phyloP scores from a whole-genome alignment of 2,888 invertebrate genomes.

The Chirona hameri region DNA sequence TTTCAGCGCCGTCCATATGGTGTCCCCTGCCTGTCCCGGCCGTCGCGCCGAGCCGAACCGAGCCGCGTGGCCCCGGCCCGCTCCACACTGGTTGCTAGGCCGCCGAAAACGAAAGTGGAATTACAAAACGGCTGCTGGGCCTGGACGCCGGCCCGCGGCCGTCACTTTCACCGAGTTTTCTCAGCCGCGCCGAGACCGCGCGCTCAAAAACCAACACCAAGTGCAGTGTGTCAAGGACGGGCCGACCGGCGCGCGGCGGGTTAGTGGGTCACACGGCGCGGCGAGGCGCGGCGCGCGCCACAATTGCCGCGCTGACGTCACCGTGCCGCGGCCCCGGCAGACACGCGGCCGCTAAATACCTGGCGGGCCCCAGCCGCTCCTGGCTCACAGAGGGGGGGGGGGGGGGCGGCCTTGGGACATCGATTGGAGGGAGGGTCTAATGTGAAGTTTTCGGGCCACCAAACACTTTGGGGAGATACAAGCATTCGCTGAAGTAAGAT shows the following conservation, averaged over 20 bases:
- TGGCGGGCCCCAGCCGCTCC: too few species aligned
- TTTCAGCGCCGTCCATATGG: too few species aligned
- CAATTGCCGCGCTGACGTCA: slow-evolving; percentile 13
- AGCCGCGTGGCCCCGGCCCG: neutral
- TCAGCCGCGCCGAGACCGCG: neutral
- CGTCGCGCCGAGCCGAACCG: too few species aligned
- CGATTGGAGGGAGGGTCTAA: too few species aligned
- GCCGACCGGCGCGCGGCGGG: neutral
- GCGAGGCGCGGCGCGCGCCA: neutral
- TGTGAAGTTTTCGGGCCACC: too few species aligned
- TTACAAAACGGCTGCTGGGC: slow-evolving; percentile 26
- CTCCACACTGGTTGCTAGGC: slow-evolving; percentile 12
- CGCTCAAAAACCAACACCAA: slow-evolving; percentile 11
- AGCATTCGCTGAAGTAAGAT: too few species aligned
- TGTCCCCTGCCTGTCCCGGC: too few species aligned
- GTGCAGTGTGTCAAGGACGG: slow-evolving; percentile 23
- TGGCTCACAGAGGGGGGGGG: too few species aligned
- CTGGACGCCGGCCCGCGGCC: neutral
- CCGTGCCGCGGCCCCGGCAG: neutral
- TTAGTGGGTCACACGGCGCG: slow-evolving; percentile 26
- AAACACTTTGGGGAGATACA: too few species aligned
- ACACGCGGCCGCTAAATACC: too few species aligned
- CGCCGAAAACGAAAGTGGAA: slow-evolving; percentile 29
- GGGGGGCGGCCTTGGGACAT: too few species aligned
- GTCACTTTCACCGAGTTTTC: neutral